A percentile compares a stretch with the other conserved stretches of the same genome.
Evolutionary conservation across 2,113 vertebrate genomes (phyloP).

Genomic region (Gallinago media): DNA sequence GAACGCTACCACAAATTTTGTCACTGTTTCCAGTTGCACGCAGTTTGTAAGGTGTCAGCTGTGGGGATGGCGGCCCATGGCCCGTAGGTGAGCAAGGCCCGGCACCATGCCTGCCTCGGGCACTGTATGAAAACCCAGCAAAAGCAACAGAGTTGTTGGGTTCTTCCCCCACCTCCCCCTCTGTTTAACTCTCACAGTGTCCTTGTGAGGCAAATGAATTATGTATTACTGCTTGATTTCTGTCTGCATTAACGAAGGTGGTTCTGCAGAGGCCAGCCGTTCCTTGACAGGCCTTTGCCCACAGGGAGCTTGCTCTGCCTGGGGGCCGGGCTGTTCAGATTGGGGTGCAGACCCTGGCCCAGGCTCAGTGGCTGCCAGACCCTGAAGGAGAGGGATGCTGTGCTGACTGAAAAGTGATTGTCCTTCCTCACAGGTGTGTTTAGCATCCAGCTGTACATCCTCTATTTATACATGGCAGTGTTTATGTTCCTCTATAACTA

Average conservation of each 20-base stretch:
- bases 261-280: accelerated
- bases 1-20: accelerated
- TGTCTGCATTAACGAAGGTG: accelerated
- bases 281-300: accelerated
- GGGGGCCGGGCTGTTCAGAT: accelerated
- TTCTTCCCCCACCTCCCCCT: accelerated
- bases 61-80: accelerated
- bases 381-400: accelerated
- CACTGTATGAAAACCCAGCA: accelerated
- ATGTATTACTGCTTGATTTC: background rate
- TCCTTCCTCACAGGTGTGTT: background rate
- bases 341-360: accelerated
- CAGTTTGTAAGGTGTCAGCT: accelerated
- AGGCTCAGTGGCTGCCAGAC: background rate
- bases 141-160: background rate
- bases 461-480: background rate
- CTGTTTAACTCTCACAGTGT: background rate
- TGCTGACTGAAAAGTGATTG: no score
- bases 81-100: no score
- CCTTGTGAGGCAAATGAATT: background rate
- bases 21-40: background rate
- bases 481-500: background rate
- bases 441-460: background rate
- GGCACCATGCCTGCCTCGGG: accelerated
- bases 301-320: accelerated